These are phyloP conservation scores for Ophion ventricosus DNA, from an alignment of 2,888 invertebrate genomes.

Conservation along the genomic window DNA sequence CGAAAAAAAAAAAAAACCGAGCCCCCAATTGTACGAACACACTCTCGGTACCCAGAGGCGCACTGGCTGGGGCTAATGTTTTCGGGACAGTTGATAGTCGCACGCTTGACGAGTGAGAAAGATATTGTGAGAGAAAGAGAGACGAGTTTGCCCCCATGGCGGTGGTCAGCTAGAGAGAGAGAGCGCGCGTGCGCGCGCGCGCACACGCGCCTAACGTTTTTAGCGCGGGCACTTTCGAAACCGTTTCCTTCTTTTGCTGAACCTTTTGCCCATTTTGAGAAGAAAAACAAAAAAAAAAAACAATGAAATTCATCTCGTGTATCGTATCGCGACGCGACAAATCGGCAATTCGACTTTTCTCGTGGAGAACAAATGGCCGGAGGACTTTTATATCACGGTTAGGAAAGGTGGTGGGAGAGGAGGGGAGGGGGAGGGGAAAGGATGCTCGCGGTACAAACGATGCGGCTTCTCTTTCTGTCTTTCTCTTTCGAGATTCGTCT, in stretches of 20 bases:
- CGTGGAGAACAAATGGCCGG: neutral
- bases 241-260: constrained; percentile 54
- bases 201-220: constrained; percentile 60
- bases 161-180: constrained; percentile 73
- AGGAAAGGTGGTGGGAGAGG: too few species aligned
- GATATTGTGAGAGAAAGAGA: constrained; percentile 58
- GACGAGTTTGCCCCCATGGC: constrained; percentile 66
- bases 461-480: constrained; percentile 44
- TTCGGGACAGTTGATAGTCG: constrained; percentile 75
- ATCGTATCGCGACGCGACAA: neutral
- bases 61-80: constrained; percentile 82
- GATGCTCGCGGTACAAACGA: constrained; percentile 37
- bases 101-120: constrained; percentile 26
- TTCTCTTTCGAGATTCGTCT: constrained; percentile 13
- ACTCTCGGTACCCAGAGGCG: constrained; percentile 75
- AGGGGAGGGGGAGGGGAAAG: neutral
- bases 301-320: neutral
- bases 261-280: constrained; percentile 6
- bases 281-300: neutral
- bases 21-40: constrained; percentile 63
- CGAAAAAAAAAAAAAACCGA: constrained; percentile 57
- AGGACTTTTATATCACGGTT: constrained; percentile 8
- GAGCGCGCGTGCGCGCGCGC: too few species aligned
- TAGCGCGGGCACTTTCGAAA: constrained; percentile 62
- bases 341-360: constrained; percentile 19